A percentile compares a stretch with the other conserved stretches of the same genome.
Evolutionary conservation across 2,888 invertebrate species (phyloP).

Genomic region (Oligia fasciuncula): DNA sequence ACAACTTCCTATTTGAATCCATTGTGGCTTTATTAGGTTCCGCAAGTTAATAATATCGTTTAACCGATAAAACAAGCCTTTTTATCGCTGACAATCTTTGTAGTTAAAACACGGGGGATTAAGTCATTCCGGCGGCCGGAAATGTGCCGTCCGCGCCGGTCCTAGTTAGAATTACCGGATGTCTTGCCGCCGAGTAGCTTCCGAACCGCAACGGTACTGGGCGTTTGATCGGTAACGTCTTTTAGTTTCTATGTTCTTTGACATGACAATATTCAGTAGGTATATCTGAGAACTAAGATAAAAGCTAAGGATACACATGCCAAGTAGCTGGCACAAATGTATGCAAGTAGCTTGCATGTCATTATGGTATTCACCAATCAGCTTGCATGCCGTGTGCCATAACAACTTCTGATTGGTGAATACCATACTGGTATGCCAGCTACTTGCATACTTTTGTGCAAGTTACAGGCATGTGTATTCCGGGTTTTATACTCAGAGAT

Average conservation of each 20-base stretch:
- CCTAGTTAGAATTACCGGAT: conserved; percentile 77
- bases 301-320: no score
- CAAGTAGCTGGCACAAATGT: no score
- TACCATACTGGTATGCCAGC: no score
- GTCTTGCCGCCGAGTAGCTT: conserved; percentile 75
- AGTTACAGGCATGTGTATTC: no score
- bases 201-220: conserved; percentile 65
- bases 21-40: background rate
- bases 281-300: background rate
- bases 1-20: background rate
- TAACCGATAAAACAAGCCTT: conserved; percentile 42
- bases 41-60: conserved; percentile 37
- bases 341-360: no score
- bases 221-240: conserved; percentile 42
- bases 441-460: no score
- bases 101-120: conserved; percentile 71
- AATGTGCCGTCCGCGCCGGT: conserved; percentile 72
- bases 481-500: background rate
- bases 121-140: conserved; percentile 66
- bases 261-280: background rate
- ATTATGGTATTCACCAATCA: no score
- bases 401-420: no score
- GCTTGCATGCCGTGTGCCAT: no score
- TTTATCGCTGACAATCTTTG: conserved; percentile 64
- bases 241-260: conserved; percentile 10